Evolutionary conservation across 2,888 invertebrate genomes (phyloP), one percentile per base, ranked within the genome.

Genomic region (Torymus tubicola): DNA sequence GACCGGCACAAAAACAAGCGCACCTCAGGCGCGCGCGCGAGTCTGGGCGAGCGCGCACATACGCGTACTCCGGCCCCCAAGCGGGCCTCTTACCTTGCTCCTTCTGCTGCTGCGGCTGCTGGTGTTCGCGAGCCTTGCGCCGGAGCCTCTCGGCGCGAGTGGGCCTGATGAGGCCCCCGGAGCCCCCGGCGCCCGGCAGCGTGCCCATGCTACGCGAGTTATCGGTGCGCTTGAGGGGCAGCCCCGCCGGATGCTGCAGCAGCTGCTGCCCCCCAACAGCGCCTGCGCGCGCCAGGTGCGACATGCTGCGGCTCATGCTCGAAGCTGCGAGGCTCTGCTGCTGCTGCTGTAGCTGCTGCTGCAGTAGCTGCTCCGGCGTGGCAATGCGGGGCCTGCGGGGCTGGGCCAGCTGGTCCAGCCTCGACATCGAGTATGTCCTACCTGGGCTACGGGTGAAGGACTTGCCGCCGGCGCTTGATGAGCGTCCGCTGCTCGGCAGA

Each of bases 351-450:
- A 86, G 88, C 83, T 86, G 89, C 89, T 86, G 88, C 88, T 87
- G 84, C 76, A 78, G 84, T 80, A 76, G 86, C 83, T 87, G 87
- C 57, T 68, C 81, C 57, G 74, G 53, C 72, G 84, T 82, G 87
- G 87, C 84, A 86, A 88, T 78, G 87, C 88, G 84, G 31, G 93
- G 93, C 87, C 93, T 92, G 87, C 95, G 93, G 85, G 96, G 95
- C 92, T 94, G 94, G 87, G 96, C 93, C 91, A 96, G 93, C 91
- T 95, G 94, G 94, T 97, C 97, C 93, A 97, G 94, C 87, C 97
- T 95, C 89, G 97, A 96, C 97, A 97, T 97, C 91, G 97, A 97
- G 93, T 96, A 96, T 89, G 97, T 97, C 94, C 97, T 96, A 94
- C 95, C 95, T 95, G 94, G 94, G 82, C 92, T 91, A 84, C 91